Evolutionary conservation across 2,113 vertebrate species (phyloP), one percentile per base, ranked within the genome.

Genomic region (Triplophysa rosa): DNA sequence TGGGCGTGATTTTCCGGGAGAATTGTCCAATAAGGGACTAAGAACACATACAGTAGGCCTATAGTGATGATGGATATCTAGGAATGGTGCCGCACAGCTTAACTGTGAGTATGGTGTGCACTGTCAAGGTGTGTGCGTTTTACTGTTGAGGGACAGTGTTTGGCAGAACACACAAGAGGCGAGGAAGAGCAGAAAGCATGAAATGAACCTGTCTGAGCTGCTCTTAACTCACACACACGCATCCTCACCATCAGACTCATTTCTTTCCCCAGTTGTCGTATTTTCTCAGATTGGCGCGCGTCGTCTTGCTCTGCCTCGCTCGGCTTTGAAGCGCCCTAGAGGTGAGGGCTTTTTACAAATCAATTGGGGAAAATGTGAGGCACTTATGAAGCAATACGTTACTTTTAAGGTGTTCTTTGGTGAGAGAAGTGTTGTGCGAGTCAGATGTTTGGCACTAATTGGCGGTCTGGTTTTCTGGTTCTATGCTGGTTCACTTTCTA

Each of bases 171-270:
- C n/a, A 3, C 7, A 67, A 73, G 33, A 68, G 70, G 78, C 19
- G 21, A 56, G 17, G n/a, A 78, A 42, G 42, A 17, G 56, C 70
- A 76, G 66, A 42, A 54, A 79, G 65, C 81, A 79, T 76, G 47
- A 79, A 83, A 79, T 79, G 47, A 79, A 79, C 70, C 77, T 64
- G 56, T 79, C 70, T 75, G 47, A 75, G 59, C 81, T 47, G 67
- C 42, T 71, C 75, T 62, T 66, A 82, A 78, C 67, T 71, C 59
- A 42, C 37, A 26, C 64, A 14, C 42, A 63, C 13, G 54, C 29
- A 45, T 45, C 42, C 19, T 33, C 78, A 72, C 61, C 17, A 40
- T 11, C 10, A 70, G 23, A 45, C 23, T 17, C 16, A 29, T 52
- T 29, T 23, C 45, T 52, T 49, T 80, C 14, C 66, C 26, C 52